A percentile compares a stretch with the other conserved stretches of the same genome.
These are phyloP conservation scores for Dilophus febrilis DNA, from an alignment of 2,888 invertebrate genomes.

Conservation along the genomic window DNA sequence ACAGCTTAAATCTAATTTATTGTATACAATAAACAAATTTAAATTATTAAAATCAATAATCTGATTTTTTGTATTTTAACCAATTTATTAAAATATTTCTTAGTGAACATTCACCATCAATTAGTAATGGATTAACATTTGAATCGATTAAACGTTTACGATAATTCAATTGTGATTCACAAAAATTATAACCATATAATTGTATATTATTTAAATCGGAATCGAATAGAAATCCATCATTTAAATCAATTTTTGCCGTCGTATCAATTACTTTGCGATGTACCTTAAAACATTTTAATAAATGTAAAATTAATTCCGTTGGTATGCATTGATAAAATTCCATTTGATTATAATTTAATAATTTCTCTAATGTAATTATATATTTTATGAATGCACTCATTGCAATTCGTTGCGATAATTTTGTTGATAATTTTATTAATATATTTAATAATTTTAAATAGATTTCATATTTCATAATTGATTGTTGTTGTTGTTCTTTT, in stretches of 20 bases:
- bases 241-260: conserved; percentile 20
- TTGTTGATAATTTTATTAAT: conserved; percentile 18
- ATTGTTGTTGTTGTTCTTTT: no score
- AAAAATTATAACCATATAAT: conserved; percentile 18
- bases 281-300: conserved; percentile 21
- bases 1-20: no score
- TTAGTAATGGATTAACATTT: conserved; percentile 7
- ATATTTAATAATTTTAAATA: conserved; percentile 14
- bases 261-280: no score
- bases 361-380: conserved; percentile 13
- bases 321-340: conserved; percentile 14
- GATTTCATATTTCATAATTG: no score
- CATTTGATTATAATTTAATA: conserved; percentile 13
- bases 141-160: conserved; percentile 13
- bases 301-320: conserved; percentile 14
- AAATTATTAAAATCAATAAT: no score
- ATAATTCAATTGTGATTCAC: conserved; percentile 16
- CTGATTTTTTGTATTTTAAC: conserved; percentile 6
- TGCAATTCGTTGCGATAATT: conserved; percentile 19
- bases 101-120: conserved; percentile 10
- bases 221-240: conserved; percentile 15
- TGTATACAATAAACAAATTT: no score
- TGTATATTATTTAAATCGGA: conserved; percentile 18
- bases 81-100: conserved; percentile 14
- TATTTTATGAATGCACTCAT: conserved; percentile 1